These are phyloP conservation scores for Callinectes sapidus DNA, from an alignment of 2,888 invertebrate species.

Conservation along the genomic window DNA sequence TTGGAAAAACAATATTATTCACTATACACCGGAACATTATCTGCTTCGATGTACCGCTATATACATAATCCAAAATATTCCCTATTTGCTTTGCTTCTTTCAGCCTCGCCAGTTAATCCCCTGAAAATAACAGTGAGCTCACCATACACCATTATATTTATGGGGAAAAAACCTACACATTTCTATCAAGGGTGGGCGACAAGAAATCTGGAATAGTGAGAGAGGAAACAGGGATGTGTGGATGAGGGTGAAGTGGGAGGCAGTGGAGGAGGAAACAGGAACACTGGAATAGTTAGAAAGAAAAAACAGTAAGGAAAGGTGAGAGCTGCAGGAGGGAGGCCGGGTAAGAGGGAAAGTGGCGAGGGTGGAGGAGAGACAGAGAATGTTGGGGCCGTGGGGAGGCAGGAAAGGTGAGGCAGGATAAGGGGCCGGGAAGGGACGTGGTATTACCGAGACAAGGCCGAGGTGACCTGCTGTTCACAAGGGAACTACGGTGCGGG, in stretches of 20 bases:
- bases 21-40: not conserved
- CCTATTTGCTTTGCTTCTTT: not conserved
- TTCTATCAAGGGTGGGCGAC: not conserved
- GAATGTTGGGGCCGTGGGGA: not conserved
- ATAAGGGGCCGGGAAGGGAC: not conserved
- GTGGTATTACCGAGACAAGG: not conserved
- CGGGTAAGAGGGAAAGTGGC: not conserved
- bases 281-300: not conserved
- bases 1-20: not conserved
- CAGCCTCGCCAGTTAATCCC: not conserved
- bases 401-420: not conserved
- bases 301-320: not conserved
- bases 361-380: not conserved
- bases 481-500: slow-evolving; percentile 4
- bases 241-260: not conserved
- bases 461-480: slow-evolving; percentile 34
- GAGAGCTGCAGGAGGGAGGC: not conserved
- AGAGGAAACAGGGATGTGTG: not conserved
- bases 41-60: not conserved
- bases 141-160: not conserved
- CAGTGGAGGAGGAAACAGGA: not conserved
- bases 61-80: not conserved
- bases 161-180: not conserved
- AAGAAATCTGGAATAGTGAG: not conserved
- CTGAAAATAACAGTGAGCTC: not conserved